phyloP scores from a whole-genome alignment of 2,888 invertebrate species.

The Melipona beecheii region DNA sequence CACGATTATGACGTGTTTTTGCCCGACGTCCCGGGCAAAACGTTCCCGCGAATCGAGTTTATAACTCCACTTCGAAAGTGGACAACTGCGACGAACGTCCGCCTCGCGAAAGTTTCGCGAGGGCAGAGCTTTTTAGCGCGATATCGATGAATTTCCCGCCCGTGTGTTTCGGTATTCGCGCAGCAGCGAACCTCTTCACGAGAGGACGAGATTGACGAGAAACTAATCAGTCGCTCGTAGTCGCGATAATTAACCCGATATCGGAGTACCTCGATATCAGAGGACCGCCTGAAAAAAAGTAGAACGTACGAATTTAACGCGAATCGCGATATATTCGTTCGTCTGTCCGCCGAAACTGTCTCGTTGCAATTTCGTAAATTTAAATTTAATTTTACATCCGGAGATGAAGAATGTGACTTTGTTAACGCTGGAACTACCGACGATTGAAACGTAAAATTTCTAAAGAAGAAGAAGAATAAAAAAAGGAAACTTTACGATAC shows the following conservation, averaged over 20 bases:
- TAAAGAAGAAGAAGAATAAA: too few species aligned
- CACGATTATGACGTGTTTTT: slow-evolving; percentile 37
- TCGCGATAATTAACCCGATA: not conserved
- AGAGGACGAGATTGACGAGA: not conserved
- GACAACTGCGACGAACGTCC: slow-evolving; percentile 17
- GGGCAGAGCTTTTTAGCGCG: slow-evolving; percentile 5
- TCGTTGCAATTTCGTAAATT: too few species aligned
- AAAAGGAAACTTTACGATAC: too few species aligned
- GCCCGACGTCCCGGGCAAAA: slow-evolving; percentile 1
- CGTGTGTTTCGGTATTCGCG: not conserved
- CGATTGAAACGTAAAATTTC: too few species aligned
- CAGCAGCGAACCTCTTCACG: not conserved
- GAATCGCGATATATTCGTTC: too few species aligned
- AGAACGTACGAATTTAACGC: too few species aligned
- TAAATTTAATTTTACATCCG: too few species aligned
- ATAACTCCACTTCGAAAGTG: slow-evolving; percentile 14
- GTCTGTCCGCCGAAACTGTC: too few species aligned
- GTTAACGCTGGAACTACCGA: too few species aligned
- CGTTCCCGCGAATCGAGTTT: slow-evolving; percentile 15
- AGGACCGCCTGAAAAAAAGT: not conserved
- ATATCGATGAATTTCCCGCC: slow-evolving; percentile 11
- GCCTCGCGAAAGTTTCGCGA: not conserved
- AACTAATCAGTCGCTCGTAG: not conserved
- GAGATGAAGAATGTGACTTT: not conserved
- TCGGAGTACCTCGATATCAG: not conserved